Evolutionary conservation across 2,113 vertebrate species (phyloP).

Genomic region (Sardina pilchardus): DNA sequence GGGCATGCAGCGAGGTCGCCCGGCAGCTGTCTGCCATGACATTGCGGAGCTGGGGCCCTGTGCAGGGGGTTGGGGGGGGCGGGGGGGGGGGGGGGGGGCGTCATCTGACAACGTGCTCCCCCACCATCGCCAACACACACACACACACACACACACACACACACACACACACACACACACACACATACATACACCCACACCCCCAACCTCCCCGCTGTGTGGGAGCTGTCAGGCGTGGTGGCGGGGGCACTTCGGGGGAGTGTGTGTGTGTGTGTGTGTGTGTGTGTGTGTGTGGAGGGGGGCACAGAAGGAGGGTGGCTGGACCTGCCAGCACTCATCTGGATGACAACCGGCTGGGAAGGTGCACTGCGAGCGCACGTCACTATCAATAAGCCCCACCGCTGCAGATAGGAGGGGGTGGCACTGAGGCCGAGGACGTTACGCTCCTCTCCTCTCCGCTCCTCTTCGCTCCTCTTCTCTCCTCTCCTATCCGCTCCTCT

Average conservation of each 20-base stretch:
- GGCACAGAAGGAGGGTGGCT: constrained; percentile 49
- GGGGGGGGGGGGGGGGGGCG: neutral
- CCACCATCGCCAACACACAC: no score
- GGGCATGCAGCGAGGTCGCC: constrained; percentile 35
- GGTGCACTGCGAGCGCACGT: constrained; percentile 78
- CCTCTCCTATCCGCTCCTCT: neutral
- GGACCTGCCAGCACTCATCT: constrained; percentile 79
- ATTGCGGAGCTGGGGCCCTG: constrained; percentile 50
- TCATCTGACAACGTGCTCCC: constrained; percentile 38
- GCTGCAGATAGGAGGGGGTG: constrained; percentile 67
- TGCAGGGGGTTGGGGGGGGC: constrained; percentile 33
- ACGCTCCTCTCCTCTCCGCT: neutral
- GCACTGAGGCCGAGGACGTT: neutral
- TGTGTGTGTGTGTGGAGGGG: constrained; percentile 21
- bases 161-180: no score
- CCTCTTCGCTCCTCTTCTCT: neutral
- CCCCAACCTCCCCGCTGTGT: constrained; percentile 59
- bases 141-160: no score
- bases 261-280: neutral
- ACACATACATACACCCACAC: no score
- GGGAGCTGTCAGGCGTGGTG: constrained; percentile 70
- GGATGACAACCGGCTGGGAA: constrained; percentile 77
- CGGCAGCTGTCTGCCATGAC: constrained; percentile 41
- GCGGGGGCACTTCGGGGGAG: neutral
- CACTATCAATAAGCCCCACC: constrained; percentile 75